A percentile compares a stretch with the other conserved stretches of the same genome.
Conservation (phyloP, 2,113 vertebrate genomes). For the Xyrauchen texanus region DNA sequence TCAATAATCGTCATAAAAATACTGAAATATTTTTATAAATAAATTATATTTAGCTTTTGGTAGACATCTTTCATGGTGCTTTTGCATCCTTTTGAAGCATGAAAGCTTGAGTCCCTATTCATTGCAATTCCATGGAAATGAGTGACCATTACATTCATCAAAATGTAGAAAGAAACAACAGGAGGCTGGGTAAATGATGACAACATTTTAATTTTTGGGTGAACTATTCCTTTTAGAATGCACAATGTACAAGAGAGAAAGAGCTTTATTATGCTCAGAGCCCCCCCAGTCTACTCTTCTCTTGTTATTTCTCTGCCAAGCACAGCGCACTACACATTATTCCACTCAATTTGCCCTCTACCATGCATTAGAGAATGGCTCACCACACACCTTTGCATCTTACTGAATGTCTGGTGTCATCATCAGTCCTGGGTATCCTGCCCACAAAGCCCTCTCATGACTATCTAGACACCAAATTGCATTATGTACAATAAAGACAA, state of each 20-base stretch:
- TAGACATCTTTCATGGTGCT: too few relatives aligned
- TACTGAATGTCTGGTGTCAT: constrained; percentile 11
- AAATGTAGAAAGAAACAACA: too few relatives aligned
- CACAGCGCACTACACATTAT: constrained; percentile 35
- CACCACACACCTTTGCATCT: not conserved
- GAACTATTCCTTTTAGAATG: too few relatives aligned
- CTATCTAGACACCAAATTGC: constrained; percentile 6
- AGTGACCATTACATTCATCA: too few relatives aligned
- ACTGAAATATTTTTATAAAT: too few relatives aligned
- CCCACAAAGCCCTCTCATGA: not conserved
- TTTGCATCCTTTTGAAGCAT: too few relatives aligned
- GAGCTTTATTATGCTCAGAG: not conserved
- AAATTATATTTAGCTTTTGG: too few relatives aligned
- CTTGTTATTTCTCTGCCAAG: not conserved
- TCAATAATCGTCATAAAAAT: too few relatives aligned
- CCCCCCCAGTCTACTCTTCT: not conserved
- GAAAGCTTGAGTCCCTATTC: too few relatives aligned
- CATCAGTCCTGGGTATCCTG: constrained; percentile 4
- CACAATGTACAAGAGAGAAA: not conserved
- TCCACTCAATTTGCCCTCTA: constrained; percentile 48
- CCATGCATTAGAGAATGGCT: not conserved
- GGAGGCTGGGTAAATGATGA: too few relatives aligned
- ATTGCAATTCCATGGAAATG: too few relatives aligned
- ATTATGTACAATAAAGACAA: not conserved
- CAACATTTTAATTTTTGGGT: too few relatives aligned